Base-by-base conservation (phyloP, 2,888 invertebrate genomes). In the Tupiocoris notatus region DNA sequence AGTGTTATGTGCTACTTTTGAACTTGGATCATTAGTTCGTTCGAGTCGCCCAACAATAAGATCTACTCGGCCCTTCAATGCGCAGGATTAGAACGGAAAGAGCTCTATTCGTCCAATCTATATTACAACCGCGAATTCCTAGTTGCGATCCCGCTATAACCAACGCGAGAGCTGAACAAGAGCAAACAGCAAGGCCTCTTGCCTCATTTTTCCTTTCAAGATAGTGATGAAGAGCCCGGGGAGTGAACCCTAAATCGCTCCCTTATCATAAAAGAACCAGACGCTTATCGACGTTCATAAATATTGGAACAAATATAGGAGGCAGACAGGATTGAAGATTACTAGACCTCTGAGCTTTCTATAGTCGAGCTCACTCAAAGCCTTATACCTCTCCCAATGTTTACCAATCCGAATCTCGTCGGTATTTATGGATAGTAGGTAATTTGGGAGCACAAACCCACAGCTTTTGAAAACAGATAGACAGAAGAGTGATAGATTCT, bases 121-220 rank as follows among this genome's bases (percentile, higher is more conserved):
- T n/a, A n/a, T n/a, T n/a, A n/a, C n/a, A n/a, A n/a, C n/a, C n/a
- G n/a, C n/a, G n/a, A n/a, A n/a, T n/a, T n/a, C n/a, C n/a, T n/a
- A n/a, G n/a, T n/a, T n/a, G n/a, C n/a, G n/a, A n/a, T n/a, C n/a
- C n/a, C n/a, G n/a, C n/a, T n/a, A 39, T 7, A 39, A 39, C 39
- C 6, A 39, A 39, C 39, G 12, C 12, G 39, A 12, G 39, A 39
- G 39, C 39, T 7, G 39, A 39, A 39, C 39, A 39, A 39, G 39
- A 39, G 3, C 39, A 12, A 12, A 39, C 39, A 3, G 3, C 12
- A 39, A 39, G 12, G 39, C 39, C 39, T 39, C 67, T 57, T 67
- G 67, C 56, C 67, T 67, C 67, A 67, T 67, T 67, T 67, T 12
- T 67, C 67, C 67, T 18, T 67, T 18, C 22, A 56, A n/a, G 67